Evolutionary conservation across 2,888 invertebrate species (phyloP).

Genomic region (Rotaria macrura): DNA sequence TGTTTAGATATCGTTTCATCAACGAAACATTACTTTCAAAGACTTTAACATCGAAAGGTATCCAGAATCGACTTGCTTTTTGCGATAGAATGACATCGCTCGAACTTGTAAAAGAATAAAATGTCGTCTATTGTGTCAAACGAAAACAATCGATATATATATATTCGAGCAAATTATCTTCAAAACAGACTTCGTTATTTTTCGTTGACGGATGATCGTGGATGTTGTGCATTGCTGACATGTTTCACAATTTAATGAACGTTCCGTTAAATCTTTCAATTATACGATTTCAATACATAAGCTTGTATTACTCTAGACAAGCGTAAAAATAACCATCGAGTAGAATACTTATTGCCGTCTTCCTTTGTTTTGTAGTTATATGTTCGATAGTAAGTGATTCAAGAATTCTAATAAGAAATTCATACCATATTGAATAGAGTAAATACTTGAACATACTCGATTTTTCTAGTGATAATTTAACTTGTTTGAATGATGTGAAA

Average conservation of each 20-base stretch:
- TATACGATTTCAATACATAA: too few relatives aligned
- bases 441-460: neutral
- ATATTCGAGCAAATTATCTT: neutral
- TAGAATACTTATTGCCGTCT: neutral
- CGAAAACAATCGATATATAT: neutral
- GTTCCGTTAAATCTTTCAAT: neutral
- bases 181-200: neutral
- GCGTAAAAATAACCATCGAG: neutral
- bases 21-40: conserved; percentile 42
- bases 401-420: neutral
- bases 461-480: neutral
- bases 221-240: too few relatives aligned
- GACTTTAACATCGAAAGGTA: conserved; percentile 46
- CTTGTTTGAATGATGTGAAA: neutral
- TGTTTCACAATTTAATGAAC: too few relatives aligned
- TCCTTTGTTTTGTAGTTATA: neutral
- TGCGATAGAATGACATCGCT: conserved; percentile 43
- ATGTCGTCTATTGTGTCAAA: neutral
- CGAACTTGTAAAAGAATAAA: neutral
- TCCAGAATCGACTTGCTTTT: conserved; percentile 45
- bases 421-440: neutral
- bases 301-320: too few relatives aligned
- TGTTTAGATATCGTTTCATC: neutral
- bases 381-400: neutral
- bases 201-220: neutral